Evolutionary conservation across 2,797 vertebrate genomes (phyloP).

Genomic region (Crocodylus rhombifer): DNA sequence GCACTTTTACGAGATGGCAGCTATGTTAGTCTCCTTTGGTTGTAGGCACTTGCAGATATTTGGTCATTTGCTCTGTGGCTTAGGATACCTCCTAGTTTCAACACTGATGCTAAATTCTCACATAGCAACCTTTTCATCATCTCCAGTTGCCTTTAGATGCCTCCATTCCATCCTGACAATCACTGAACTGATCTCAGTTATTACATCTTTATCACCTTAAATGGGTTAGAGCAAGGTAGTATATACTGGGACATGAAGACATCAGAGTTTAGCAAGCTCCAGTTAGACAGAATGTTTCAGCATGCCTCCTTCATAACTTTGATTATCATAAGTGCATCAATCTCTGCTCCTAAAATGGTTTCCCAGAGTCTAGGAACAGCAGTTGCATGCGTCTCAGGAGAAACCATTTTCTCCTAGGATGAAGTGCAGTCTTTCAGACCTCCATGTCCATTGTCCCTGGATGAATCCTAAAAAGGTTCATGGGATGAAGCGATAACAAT

Average conservation of each 20-base stretch:
- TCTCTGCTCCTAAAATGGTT: rapidly evolving
- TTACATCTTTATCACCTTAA: background rate
- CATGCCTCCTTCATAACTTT: background rate
- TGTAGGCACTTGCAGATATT: background rate
- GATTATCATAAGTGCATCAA: background rate
- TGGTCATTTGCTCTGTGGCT: background rate
- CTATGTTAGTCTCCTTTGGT: background rate
- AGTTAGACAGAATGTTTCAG: background rate
- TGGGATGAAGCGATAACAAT: too few relatives aligned
- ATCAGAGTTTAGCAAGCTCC: background rate
- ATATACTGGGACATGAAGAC: background rate
- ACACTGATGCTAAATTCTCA: background rate
- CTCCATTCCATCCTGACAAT: background rate
- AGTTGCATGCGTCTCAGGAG: too few relatives aligned
- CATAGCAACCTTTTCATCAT: background rate
- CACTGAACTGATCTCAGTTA: background rate
- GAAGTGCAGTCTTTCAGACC: too few relatives aligned
- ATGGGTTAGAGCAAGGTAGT: background rate
- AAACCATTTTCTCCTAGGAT: too few relatives aligned
- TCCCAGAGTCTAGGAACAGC: background rate
- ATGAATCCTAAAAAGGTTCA: too few relatives aligned
- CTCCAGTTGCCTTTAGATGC: background rate
- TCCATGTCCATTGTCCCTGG: too few relatives aligned
- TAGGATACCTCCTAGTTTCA: background rate
- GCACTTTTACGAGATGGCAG: background rate